Percentiles rank a stretch among this genome's conserved stretches.
These are phyloP conservation scores for Scopus umbretta DNA, from an alignment of 2,113 vertebrate genomes.

Conservation along the genomic window DNA sequence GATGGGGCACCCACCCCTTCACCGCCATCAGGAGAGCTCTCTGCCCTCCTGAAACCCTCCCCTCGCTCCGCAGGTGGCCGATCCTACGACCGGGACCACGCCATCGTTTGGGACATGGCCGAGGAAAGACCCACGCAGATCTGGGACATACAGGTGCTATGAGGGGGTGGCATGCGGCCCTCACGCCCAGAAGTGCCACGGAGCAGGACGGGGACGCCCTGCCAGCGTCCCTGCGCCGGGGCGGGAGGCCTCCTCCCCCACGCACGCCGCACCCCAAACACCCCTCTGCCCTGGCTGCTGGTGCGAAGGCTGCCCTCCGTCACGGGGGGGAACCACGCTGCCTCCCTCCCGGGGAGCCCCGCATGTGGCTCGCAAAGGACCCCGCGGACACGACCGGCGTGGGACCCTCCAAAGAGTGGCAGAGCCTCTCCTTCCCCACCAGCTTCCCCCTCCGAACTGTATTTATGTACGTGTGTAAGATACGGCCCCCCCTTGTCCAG, in stretches of 20 bases:
- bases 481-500: background rate
- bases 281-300: background rate
- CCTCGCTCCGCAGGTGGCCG: constrained; percentile 75
- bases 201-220: background rate
- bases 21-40: fast-evolving
- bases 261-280: fast-evolving
- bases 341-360: background rate
- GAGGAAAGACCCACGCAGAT: constrained; percentile 79
- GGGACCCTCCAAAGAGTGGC: background rate
- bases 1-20: background rate
- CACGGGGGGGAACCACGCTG: fast-evolving
- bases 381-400: fast-evolving
- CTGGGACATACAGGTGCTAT: constrained; percentile 84
- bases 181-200: fast-evolving
- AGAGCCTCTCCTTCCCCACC: background rate
- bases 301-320: background rate
- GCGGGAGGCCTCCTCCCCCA: background rate
- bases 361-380: fast-evolving
- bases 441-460: background rate
- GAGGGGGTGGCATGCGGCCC: background rate
- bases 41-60: background rate
- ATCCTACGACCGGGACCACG: constrained; percentile 85
- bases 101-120: constrained; percentile 76
- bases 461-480: constrained; percentile 57
- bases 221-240: fast-evolving